These are phyloP conservation scores for Zophobas morio DNA, from an alignment of 1,140 invertebrate genomes.

Conservation along the genomic window DNA sequence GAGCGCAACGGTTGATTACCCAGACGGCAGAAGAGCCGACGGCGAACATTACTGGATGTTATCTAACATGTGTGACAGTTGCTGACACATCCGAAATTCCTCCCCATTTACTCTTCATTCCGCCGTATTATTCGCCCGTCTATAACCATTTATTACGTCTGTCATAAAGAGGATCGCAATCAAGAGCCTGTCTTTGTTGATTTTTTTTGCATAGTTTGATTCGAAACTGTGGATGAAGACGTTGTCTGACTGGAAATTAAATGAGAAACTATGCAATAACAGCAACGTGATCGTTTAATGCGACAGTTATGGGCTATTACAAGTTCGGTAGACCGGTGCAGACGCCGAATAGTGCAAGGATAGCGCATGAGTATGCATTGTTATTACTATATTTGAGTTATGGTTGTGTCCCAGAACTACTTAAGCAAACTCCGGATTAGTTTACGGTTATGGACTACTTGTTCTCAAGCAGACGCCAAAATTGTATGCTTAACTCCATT, in stretches of 20 bases:
- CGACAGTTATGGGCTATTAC: conserved; percentile 30
- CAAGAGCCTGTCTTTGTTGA: too few relatives aligned
- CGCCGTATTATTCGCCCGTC: conserved; percentile 40
- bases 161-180: too few relatives aligned
- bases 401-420: conserved; percentile 27
- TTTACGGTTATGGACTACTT: conserved; percentile 31
- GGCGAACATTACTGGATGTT: conserved; percentile 49
- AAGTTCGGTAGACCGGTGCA: conserved; percentile 39
- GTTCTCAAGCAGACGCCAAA: conserved; percentile 39
- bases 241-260: conserved; percentile 7
- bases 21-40: conserved; percentile 50
- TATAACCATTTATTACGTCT: conserved; percentile 8
- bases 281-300: conserved; percentile 30
- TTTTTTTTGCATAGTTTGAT: neutral
- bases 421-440: conserved; percentile 37
- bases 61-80: conserved; percentile 54
- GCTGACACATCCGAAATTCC: conserved; percentile 55
- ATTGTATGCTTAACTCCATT: conserved; percentile 37
- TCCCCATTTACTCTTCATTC: conserved; percentile 52
- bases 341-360: conserved; percentile 37
- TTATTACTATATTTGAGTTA: conserved; percentile 38
- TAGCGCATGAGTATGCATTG: conserved; percentile 36
- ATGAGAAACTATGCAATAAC: conserved; percentile 43
- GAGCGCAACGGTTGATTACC: conserved; percentile 52
- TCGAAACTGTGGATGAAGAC: neutral